Percentiles rank a stretch among this genome's conserved stretches.
These are phyloP conservation scores for Aselliscus stoliczkanus DNA, from an alignment of 2,797 vertebrate genomes.

Conservation along the genomic window DNA sequence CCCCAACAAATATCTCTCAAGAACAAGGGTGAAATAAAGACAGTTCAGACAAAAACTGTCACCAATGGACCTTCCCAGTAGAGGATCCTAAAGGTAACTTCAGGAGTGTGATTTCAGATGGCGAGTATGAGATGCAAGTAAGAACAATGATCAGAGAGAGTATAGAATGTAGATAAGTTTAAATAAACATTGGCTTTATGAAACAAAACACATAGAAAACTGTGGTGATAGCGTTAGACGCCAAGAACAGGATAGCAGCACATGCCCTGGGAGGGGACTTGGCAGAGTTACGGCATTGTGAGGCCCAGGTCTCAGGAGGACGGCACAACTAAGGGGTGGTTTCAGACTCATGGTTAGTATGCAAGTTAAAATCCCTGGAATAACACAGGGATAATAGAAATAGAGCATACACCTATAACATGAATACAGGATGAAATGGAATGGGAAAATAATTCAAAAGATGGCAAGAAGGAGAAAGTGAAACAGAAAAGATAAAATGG, in stretches of 20 bases:
- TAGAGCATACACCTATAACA: rapidly evolving
- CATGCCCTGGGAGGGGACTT: rapidly evolving
- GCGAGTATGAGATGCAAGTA: too few relatives aligned
- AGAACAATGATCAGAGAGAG: not conserved
- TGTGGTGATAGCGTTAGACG: too few relatives aligned
- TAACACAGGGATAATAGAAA: too few relatives aligned
- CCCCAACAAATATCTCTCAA: not conserved
- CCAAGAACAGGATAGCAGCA: rapidly evolving
- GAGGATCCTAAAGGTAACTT: not conserved
- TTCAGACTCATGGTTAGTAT: not conserved
- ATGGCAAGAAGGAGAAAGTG: not conserved
- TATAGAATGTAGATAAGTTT: rapidly evolving
- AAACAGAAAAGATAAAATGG: not conserved
- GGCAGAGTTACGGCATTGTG: rapidly evolving
- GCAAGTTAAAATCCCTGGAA: too few relatives aligned
- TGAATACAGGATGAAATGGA: not conserved
- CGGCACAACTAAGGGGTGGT: rapidly evolving
- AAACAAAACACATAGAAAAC: not conserved
- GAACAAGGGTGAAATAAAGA: not conserved
- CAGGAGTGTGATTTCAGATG: not conserved
- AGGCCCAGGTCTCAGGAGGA: not conserved
- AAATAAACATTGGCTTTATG: too few relatives aligned
- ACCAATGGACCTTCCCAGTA: not conserved
- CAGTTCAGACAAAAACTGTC: not conserved
- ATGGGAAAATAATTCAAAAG: not conserved